phyloP scores from a whole-genome alignment of 2,113 vertebrate species.

The Mastomys coucha region DNA sequence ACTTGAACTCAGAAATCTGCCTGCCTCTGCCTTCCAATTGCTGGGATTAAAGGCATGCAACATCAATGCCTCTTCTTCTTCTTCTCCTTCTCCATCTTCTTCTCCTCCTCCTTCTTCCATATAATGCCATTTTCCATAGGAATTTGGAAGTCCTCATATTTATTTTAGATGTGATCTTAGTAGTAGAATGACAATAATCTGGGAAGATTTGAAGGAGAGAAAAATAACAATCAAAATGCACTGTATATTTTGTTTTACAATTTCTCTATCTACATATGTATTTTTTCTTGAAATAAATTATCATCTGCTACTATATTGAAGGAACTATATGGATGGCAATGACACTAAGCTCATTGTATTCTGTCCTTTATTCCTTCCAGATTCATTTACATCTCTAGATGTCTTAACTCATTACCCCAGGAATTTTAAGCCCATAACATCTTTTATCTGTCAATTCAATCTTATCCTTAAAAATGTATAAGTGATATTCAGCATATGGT shows the following conservation, averaged over 20 bases:
- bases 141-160: neutral
- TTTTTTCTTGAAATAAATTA: neutral
- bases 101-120: too few relatives aligned
- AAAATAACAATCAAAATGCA: neutral
- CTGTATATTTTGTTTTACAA: neutral
- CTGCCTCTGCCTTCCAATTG: too few relatives aligned
- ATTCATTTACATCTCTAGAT: neutral
- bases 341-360: neutral
- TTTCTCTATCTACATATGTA: neutral
- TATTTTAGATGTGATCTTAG: neutral
- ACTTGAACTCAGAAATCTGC: too few relatives aligned
- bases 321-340: neutral
- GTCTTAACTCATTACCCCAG: neutral
- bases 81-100: too few relatives aligned
- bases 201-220: neutral
- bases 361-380: neutral
- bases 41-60: too few relatives aligned
- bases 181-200: neutral
- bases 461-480: neutral
- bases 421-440: neutral
- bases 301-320: neutral
- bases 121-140: neutral
- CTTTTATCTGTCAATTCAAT: neutral
- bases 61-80: too few relatives aligned
- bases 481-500: neutral